Evolutionary conservation across 2,888 invertebrate genomes (phyloP).

Genomic region (Neoscelio sp.): DNA sequence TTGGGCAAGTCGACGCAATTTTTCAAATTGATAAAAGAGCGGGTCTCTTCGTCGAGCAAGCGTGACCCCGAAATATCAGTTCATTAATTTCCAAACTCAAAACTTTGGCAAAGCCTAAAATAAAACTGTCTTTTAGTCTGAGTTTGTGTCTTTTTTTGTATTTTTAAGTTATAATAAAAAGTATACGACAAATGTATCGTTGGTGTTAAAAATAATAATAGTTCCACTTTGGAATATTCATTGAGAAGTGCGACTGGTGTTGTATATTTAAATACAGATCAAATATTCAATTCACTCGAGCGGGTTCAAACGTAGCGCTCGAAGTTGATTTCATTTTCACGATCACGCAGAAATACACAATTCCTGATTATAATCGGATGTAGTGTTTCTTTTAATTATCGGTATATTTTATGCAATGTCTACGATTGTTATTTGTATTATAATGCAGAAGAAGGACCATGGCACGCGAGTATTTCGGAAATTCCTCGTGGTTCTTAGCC

Average conservation of each 20-base stretch:
- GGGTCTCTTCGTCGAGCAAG: neutral
- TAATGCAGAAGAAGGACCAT: constrained; percentile 12
- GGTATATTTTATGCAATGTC: constrained; percentile 38
- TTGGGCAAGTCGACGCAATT: no score
- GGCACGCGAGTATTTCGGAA: constrained; percentile 23
- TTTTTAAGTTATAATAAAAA: constrained; percentile 1
- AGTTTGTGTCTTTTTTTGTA: neutral
- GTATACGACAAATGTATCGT: no score
- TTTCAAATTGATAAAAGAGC: no score
- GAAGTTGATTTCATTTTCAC: constrained; percentile 6
- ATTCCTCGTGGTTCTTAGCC: constrained; percentile 24
- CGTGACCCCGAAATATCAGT: neutral
- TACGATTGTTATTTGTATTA: constrained; percentile 24
- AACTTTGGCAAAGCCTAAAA: no score
- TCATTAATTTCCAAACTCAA: no score
- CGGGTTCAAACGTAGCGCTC: neutral
- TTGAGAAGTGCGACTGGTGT: constrained; percentile 18
- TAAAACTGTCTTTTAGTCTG: no score
- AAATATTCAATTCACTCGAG: constrained; percentile 13
- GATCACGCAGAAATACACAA: neutral
- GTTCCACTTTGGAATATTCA: constrained; percentile 17
- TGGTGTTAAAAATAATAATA: no score
- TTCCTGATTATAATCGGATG: constrained; percentile 23
- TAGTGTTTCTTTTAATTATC: constrained; percentile 7
- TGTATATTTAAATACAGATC: constrained; percentile 9